Base-by-base conservation (phyloP, 1,140 invertebrate species). In the Ruditapes philippinarum region DNA sequence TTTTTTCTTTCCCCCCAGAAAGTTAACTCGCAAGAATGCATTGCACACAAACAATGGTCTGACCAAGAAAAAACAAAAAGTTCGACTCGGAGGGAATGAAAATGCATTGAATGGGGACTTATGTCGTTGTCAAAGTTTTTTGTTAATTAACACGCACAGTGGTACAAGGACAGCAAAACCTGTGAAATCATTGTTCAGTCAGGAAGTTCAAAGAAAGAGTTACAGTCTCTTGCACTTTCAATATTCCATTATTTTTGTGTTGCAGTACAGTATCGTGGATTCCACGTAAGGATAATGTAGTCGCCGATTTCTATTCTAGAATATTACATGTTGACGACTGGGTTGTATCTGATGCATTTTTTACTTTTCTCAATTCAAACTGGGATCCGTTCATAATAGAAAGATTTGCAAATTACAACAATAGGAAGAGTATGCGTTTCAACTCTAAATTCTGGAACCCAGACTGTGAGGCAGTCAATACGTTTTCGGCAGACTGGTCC, bases 81-180 rank as follows among this genome's bases (percentile, higher is more conserved):
- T 42, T 68, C 57, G 19, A 83, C 33, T 0, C 68, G 80, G 80
- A 25, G 80, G 28, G 80, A 83, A 68, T 31, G 65, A 17, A 49
- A 28, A 14, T 45, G 40, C 17, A 54, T 68, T 17, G 40, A 83
- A 28, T 49, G 57, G 33, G n/a, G 22, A 1, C 14, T 83, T 19
- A 2, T 11, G 4, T 17, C 60, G 14, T 49, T 68, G 25, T 45
- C 36, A 40, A 19, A 12, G 3, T 42, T 82, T 3, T 31, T 82
- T 3, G 25, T 17, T 17, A 42, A 65, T 14, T 4, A 42, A 12
- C 40, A 25, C n/a, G 80, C 68, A 14, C 40, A 83, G 38, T 83
- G 62, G 80, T 83, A 62, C 33, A 83, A 57, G 25, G 80, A 83
- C 25, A 83, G 45, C 33, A 40, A 45, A 40, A 36, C n/a, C 22